These are phyloP conservation scores for Harmothoe impar DNA, from an alignment of 2,888 invertebrate genomes.

Conservation along the genomic window DNA sequence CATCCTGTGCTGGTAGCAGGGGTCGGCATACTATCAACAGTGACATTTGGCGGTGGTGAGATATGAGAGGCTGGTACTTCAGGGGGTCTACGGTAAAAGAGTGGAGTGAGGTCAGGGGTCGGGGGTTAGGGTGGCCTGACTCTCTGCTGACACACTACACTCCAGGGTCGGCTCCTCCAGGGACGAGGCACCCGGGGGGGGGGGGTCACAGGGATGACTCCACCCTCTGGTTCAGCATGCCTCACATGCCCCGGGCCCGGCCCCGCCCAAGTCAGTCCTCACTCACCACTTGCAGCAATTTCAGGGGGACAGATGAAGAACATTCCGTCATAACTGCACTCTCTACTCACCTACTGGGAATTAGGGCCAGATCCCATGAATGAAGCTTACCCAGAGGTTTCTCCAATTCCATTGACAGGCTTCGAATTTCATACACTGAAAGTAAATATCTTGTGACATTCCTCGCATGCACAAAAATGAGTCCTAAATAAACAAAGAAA, in stretches of 20 bases:
- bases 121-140: background rate
- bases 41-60: slow-evolving; percentile 23
- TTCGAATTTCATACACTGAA: no score
- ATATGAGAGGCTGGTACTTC: background rate
- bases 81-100: background rate
- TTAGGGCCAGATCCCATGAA: no score
- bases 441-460: no score
- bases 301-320: no score
- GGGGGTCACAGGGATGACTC: background rate
- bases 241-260: background rate
- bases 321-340: no score
- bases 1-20: background rate
- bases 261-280: background rate
- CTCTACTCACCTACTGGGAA: no score
- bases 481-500: no score
- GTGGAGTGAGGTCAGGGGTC: background rate
- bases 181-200: background rate
- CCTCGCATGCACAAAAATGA: no score
- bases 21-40: background rate
- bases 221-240: background rate
- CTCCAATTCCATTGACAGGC: no score
- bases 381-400: no score
- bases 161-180: slow-evolving; percentile 24
- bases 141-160: background rate
- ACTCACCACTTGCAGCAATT: no score